Percentiles rank a stretch among this genome's conserved stretches.
Conservation (phyloP, 1,140 invertebrate species). For the Drosophila erecta region DNA sequence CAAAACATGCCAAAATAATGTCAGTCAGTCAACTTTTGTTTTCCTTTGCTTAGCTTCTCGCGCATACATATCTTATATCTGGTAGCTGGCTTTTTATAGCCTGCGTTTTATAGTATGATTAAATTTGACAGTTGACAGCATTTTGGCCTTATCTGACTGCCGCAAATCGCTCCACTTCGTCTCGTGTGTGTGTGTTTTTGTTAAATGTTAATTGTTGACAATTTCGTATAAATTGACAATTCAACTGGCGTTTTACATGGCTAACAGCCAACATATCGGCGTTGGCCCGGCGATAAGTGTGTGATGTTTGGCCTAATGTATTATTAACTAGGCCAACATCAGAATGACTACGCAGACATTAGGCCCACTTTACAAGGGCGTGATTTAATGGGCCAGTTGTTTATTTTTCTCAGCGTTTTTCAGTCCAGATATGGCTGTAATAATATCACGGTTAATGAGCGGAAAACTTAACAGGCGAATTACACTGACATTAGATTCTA, state of each 20-base stretch:
- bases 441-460: constrained; percentile 43
- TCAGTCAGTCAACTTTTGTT: constrained; percentile 52
- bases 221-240: constrained; percentile 78
- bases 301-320: constrained; percentile 60
- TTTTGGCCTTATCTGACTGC: constrained; percentile 60
- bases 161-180: constrained; percentile 45
- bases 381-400: constrained; percentile 59
- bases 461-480: constrained; percentile 48
- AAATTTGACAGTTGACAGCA: constrained; percentile 80
- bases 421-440: constrained; percentile 17
- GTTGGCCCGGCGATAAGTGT: constrained; percentile 43
- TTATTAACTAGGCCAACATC: constrained; percentile 64
- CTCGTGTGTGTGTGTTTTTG: constrained; percentile 22
- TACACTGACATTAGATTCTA: constrained; percentile 36
- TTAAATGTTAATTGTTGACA: constrained; percentile 56
- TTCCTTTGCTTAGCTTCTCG: constrained; percentile 40
- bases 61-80: constrained; percentile 26
- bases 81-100: constrained; percentile 42
- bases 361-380: constrained; percentile 64
- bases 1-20: constrained; percentile 61
- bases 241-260: constrained; percentile 74
- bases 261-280: constrained; percentile 24
- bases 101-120: constrained; percentile 70
- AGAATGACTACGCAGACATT: constrained; percentile 59
- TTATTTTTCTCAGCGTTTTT: constrained; percentile 26